Base-by-base conservation (phyloP, 2,888 invertebrate species). In the Drosophila neotestacea region DNA sequence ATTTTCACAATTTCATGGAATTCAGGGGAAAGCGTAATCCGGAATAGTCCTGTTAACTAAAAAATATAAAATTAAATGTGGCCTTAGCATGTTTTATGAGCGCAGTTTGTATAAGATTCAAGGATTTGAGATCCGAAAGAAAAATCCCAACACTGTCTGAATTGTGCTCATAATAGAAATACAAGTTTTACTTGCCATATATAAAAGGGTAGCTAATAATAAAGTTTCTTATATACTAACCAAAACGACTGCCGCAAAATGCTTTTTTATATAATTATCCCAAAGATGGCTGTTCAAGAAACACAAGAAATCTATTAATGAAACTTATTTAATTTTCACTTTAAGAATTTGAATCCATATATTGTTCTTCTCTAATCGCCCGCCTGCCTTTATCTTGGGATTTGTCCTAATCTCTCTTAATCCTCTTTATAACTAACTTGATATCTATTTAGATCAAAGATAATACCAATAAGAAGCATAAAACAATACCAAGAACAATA, bases 401-500 rank as follows among this genome's bases (percentile, higher is more conserved):
- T 62, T 61, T 68, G 48, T 56, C 65, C 52, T 32, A 32, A 22
- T 46, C 47, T 39, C 55, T 55, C 63, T 51, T 54, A 59, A 76
- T 80, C 70, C 51, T 52, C 5, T 69, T 48, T 50, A 32, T 38
- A 48, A n/a, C 28, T 44, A 46, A 52, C 60, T 60, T 61, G 48
- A 42, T 60, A 42, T 22, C 50, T 42, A 46, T 38, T 52, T 51
- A 59, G 42, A 62, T 46, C 39, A 30, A 70, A 48, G 36, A 71
- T 50, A 65, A 77, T 65, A 69, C 73, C 61, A 68, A 66, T 70
- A 75, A 79, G 51, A 73, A 27, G 28, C 42, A 22, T 30, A 6
- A 64, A 79, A 81, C 76, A 82, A 85, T 84, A 85, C 84, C 71
- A 84, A 86, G 88, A 86, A 86, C 85, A 86, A 86, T 86, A 86